Percentiles rank a stretch among this genome's conserved stretches.
These are phyloP conservation scores for Peromyscus maniculatus DNA, from an alignment of 2,113 vertebrate genomes.

Conservation along the genomic window DNA sequence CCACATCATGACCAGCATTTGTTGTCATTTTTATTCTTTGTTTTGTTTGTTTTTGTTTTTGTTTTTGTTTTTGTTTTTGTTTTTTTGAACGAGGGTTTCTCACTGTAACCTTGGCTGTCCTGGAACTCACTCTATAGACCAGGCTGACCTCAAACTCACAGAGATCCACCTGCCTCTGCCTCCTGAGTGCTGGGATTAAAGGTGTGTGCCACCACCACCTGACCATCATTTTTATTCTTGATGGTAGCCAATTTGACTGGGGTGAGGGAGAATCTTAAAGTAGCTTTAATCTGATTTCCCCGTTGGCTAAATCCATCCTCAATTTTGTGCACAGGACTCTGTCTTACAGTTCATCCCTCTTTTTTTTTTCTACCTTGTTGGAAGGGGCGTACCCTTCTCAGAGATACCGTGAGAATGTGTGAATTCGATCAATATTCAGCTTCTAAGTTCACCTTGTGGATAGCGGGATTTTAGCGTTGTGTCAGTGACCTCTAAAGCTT, in stretches of 20 bases:
- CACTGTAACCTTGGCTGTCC: no score
- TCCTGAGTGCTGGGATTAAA: no score
- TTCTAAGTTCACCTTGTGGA: not conserved
- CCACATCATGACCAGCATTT: not conserved
- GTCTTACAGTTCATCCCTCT: not conserved
- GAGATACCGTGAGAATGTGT: not conserved
- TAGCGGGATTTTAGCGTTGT: no score
- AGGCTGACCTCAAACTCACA: no score
- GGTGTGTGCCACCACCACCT: no score
- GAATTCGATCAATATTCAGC: not conserved
- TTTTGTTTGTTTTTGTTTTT: no score
- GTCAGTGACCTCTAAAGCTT: not conserved
- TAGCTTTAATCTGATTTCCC: not conserved
- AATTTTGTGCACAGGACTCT: not conserved
- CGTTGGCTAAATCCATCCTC: not conserved
- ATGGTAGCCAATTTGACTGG: not conserved
- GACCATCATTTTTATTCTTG: no score
- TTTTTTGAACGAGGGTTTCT: fast-evolving
- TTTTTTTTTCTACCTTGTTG: not conserved
- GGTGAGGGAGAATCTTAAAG: not conserved
- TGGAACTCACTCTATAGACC: no score
- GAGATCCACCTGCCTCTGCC: no score
- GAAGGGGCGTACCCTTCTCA: not conserved
- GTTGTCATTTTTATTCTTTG: not conserved
- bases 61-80: no score